phyloP scores from a whole-genome alignment of 2,888 invertebrate genomes.

The Meteorus cinctellus region DNA sequence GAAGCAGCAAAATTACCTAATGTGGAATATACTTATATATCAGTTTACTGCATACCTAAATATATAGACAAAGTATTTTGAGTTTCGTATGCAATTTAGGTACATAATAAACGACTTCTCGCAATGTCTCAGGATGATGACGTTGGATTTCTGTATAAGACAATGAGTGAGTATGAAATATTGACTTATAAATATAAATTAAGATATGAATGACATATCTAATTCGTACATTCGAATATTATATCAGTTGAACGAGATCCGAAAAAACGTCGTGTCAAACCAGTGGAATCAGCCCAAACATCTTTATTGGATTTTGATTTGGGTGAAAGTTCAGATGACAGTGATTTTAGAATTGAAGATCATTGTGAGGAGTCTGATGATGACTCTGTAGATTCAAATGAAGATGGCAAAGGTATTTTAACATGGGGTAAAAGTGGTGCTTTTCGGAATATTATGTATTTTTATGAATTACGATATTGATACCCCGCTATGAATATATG shows the following conservation, averaged over 20 bases:
- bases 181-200: background rate
- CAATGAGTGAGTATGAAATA: constrained; percentile 68
- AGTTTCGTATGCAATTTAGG: background rate
- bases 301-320: constrained; percentile 88
- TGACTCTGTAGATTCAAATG: constrained; percentile 83
- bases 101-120: background rate
- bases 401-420: constrained; percentile 76
- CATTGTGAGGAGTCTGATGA: constrained; percentile 86
- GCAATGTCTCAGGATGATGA: constrained; percentile 71
- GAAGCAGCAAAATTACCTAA: too few relatives aligned
- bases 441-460: too few relatives aligned
- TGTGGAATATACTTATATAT: background rate
- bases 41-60: background rate
- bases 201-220: constrained; percentile 27
- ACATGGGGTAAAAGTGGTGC: too few relatives aligned
- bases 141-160: constrained; percentile 71
- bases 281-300: constrained; percentile 81
- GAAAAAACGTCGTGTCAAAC: constrained; percentile 87
- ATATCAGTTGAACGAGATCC: constrained; percentile 81
- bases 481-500: background rate
- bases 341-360: constrained; percentile 93
- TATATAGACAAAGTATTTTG: background rate
- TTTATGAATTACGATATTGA: background rate
- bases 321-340: constrained; percentile 94
- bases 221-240: constrained; percentile 27